Evolutionary conservation across 1,140 invertebrate genomes (phyloP), one percentile per base, ranked within the genome.

Genomic region (Formica selysi): DNA sequence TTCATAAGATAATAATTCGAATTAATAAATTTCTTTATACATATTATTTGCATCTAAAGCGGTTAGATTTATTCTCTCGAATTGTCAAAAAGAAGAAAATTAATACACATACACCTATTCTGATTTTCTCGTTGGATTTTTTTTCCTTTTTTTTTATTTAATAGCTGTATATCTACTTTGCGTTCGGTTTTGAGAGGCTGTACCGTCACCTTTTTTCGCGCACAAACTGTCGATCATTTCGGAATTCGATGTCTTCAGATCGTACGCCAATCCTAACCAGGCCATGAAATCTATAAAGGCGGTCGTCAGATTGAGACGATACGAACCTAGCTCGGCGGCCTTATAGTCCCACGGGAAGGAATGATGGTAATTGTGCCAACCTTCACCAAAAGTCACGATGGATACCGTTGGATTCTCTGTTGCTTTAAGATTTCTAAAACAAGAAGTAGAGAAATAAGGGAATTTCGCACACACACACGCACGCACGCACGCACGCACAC

Each of bases 281-380:
- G 95, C 95, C 94, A 96, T 96, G 26, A 95, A 89, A 86, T 97
- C 96, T 90, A 97, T 97, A 86, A 97, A 96, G 5, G 93, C 90
- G 7, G 96, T 96, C 7, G 96, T 96, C 2, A 95, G 84, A 91
- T 97, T 97, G 29, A 96, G 92, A 48, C 94, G 92, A 92, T 95
- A 96, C 61, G 87, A 86, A 16, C 96, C 95, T 7, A 96, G 91
- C 76, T 96, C 96, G 16, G 95, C 92, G 16, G 96, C 94, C 83
- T 96, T 95, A 89, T 96, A 96, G 93, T 97, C 97, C 91, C 96
- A 96, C 0, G 97, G 97, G 92, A 97, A 97, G 3, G 96, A 95
- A 91, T 97, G 97, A 91, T 97, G 97, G 92, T 97, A 97, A 93
- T 97, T 97, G 92, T 97, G 97, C 94, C 96, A 97, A 32, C 96